phyloP scores from a whole-genome alignment of 2,797 vertebrate species.

The Sebastes iracundus region DNA sequence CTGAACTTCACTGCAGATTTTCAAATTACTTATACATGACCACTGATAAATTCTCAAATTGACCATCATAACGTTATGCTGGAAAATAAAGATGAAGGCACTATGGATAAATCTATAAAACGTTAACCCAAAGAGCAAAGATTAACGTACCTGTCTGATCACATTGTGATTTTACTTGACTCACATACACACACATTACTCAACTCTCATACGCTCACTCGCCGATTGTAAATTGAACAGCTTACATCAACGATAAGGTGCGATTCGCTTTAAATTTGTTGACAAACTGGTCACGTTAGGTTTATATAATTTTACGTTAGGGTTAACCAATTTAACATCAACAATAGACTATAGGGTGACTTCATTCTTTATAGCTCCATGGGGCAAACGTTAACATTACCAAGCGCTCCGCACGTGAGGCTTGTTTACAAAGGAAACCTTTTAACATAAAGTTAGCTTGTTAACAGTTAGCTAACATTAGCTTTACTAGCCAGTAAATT shows the following conservation, averaged over 20 bases:
- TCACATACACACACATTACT: no score
- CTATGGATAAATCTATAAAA: background rate
- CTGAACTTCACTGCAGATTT: background rate
- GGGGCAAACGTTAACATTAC: background rate
- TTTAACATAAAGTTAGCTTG: no score
- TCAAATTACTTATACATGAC: background rate
- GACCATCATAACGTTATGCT: background rate
- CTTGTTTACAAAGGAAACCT: no score
- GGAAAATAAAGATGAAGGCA: background rate
- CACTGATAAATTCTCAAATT: background rate
- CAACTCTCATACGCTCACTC: no score
- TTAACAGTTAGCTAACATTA: no score
- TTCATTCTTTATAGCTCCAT: background rate
- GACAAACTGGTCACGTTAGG: no score
- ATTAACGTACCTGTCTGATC: background rate
- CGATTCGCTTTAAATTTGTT: no score
- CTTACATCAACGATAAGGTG: no score
- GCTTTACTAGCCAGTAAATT: no score
- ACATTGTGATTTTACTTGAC: no score
- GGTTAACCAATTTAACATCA: background rate
- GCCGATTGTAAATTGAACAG: no score
- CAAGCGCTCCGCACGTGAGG: rapidly evolving
- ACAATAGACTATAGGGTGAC: background rate
- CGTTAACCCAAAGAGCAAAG: background rate
- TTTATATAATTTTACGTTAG: background rate